Percentiles rank a stretch among this genome's conserved stretches.
Evolutionary conservation across 2,888 invertebrate species (phyloP).

Genomic region (Alviniconcha strummeri): DNA sequence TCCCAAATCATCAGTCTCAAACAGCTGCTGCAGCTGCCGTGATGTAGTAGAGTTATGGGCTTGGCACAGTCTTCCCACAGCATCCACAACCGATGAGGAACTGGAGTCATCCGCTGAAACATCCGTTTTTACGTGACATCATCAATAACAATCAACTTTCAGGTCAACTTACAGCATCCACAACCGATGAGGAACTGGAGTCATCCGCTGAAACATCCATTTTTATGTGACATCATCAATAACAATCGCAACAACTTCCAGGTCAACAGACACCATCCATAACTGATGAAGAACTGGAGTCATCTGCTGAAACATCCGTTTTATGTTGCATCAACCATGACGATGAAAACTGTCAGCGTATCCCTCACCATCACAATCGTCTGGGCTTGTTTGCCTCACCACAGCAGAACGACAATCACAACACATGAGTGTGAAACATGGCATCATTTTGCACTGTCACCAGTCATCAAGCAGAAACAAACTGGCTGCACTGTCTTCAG

Average conservation of each 20-base stretch:
- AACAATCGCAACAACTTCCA: not conserved
- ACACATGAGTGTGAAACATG: too few species aligned
- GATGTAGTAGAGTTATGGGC: slow-evolving; percentile 64
- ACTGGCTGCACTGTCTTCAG: too few species aligned
- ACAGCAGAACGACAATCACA: too few species aligned
- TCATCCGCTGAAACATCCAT: slow-evolving; percentile 1
- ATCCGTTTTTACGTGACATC: not conserved
- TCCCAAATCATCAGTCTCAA: slow-evolving; percentile 69
- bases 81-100: slow-evolving; percentile 64
- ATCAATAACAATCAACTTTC: not conserved
- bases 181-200: not conserved
- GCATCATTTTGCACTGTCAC: too few species aligned
- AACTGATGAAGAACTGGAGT: not conserved
- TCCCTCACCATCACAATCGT: too few species aligned
- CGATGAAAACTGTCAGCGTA: too few species aligned
- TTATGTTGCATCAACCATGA: too few species aligned
- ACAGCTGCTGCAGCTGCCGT: slow-evolving; percentile 61
- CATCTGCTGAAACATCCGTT: not conserved
- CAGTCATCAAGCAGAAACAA: too few species aligned
- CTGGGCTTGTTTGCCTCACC: too few species aligned
- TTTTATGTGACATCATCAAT: not conserved
- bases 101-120: slow-evolving; percentile 55
- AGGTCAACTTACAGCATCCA: not conserved
- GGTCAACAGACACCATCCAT: too few species aligned
- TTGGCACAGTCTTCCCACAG: slow-evolving; percentile 64